A percentile compares a stretch with the other conserved stretches of the same genome.
These are phyloP conservation scores for Disparrhopalites patrizii DNA, from an alignment of 2,888 invertebrate genomes.

Conservation along the genomic window DNA sequence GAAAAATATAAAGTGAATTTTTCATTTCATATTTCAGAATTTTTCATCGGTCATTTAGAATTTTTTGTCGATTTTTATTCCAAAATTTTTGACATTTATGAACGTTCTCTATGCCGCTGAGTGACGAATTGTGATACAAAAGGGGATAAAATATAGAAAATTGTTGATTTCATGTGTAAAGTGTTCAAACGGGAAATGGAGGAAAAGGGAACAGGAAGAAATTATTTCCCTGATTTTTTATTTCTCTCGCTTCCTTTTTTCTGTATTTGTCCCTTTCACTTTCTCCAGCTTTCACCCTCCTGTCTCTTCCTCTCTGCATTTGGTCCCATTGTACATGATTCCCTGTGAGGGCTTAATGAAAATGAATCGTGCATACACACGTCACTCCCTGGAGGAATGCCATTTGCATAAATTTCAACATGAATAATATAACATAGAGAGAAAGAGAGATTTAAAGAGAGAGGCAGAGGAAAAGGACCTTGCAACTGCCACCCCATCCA, in stretches of 20 bases:
- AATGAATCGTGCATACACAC: conserved; percentile 11
- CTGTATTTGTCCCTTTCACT: background rate
- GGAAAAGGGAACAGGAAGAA: too few species aligned
- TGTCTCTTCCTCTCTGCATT: background rate
- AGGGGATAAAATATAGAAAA: too few species aligned
- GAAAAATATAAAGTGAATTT: too few species aligned
- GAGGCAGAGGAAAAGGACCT: background rate
- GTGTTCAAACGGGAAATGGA: too few species aligned
- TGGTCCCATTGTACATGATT: background rate
- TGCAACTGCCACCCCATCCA: too few species aligned
- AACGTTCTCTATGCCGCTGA: too few species aligned
- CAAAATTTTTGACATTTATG: too few species aligned
- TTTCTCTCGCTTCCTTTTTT: background rate
- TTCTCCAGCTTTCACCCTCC: background rate
- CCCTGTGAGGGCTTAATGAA: conserved; percentile 3
- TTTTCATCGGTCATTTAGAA: too few species aligned
- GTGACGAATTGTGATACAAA: too few species aligned
- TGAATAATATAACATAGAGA: conserved; percentile 5
- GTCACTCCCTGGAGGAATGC: conserved; percentile 16
- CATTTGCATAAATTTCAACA: conserved; percentile 16
- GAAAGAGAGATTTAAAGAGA: background rate
- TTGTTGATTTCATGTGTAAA: too few species aligned
- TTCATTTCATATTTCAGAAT: too few species aligned
- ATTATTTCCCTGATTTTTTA: background rate
- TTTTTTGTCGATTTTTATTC: background rate